Base-by-base conservation (phyloP, 2,888 invertebrate genomes). In the Lycophotia porphyrea region DNA sequence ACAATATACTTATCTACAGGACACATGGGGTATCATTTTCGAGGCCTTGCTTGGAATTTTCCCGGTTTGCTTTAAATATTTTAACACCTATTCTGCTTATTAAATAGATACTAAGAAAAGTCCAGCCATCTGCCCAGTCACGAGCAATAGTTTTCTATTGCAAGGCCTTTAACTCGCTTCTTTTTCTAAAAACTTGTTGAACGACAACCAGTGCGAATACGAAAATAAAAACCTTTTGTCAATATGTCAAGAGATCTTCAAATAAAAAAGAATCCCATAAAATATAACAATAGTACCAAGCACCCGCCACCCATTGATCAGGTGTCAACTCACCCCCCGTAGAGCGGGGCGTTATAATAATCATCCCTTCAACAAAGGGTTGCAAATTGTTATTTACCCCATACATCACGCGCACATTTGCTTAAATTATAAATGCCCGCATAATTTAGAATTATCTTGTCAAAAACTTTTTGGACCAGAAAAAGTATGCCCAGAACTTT, bases 301-400 rank as follows among this genome's bases (percentile, higher is more conserved):
- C 90, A 88, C 89, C 86, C 89, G 89, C 87, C 81, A 74, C 81
- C 87, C 89, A 92, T 91, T 91, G 91, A 93, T 94, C 96, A 96
- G 95, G 95, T 96, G 96, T 93, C 94, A 90, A 88, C 82, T 80
- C 85, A 86, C 86, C 91, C 91, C 91, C 87, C 78, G 78, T 78
- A 70, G 88, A 83, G 86, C 80, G 72, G 83, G 90, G 91, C 91
- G 90, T 93, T 89, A 93, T 93, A 92, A 93, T 92, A 91, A 93
- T 92, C 93, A 91, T 93, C 86, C 87, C 86, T 82, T 83, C 80
- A 88, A 94, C 93, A 95, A 95, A 94, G 96, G 96, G 95, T 95
- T 95, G 94, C 94, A 94, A 96, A 96, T 95, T 94, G 93, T 95
- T 96, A 95, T 96, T 96, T 95, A 93, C 94, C 93, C 96, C 94